A percentile compares a stretch with the other conserved stretches of the same genome.
phyloP scores from a whole-genome alignment of 2,888 invertebrate genomes.

The Cybosia mesomella region DNA sequence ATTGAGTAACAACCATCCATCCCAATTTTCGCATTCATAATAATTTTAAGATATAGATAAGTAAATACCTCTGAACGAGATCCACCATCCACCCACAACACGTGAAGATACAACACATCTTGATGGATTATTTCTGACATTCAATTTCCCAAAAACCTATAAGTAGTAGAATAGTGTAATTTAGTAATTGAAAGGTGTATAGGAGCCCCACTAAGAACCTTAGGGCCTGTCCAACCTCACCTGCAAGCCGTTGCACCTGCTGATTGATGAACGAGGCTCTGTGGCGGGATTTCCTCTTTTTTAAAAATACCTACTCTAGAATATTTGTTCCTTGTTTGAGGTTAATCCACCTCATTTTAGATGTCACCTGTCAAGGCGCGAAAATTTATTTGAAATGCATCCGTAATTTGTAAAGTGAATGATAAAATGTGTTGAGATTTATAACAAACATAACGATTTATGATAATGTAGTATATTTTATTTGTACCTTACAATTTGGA shows the following conservation, averaged over 20 bases:
- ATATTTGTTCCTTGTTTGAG: too few species aligned
- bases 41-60: neutral
- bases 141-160: conserved; percentile 2
- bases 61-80: conserved; percentile 69
- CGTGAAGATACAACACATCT: conserved; percentile 79
- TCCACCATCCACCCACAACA: conserved; percentile 76
- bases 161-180: neutral
- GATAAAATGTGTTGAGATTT: neutral
- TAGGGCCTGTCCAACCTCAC: neutral
- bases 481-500: conserved; percentile 40
- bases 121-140: conserved; percentile 35
- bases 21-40: too few species aligned
- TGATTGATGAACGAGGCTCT: neutral
- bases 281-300: too few species aligned
- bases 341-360: too few species aligned
- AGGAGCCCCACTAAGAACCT: neutral
- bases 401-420: neutral
- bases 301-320: too few species aligned
- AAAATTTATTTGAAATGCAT: too few species aligned
- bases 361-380: too few species aligned
- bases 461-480: too few species aligned
- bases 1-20: too few species aligned
- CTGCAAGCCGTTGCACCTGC: too few species aligned
- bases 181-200: neutral
- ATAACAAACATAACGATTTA: neutral